A percentile compares a stretch with the other conserved stretches of the same genome.
Conservation (phyloP, 2,888 invertebrate species). For the Drosophila cognata region DNA sequence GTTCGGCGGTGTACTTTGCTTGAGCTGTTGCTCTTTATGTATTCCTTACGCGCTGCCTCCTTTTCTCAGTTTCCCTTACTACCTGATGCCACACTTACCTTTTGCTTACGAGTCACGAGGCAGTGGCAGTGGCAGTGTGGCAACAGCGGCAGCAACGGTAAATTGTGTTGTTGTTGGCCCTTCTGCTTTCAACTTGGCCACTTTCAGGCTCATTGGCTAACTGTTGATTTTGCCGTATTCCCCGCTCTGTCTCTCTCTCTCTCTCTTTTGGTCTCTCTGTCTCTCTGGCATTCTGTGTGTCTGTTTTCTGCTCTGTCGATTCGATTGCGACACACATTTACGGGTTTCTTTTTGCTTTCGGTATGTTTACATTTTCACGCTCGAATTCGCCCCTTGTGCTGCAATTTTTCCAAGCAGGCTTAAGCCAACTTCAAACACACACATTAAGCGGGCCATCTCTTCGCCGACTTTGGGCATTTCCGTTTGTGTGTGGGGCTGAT, state of each 20-base stretch:
- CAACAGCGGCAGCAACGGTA: background rate
- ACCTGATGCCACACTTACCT: conserved; percentile 4
- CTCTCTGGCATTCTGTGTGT: background rate
- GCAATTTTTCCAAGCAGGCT: conserved; percentile 70
- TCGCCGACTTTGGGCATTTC: conserved; percentile 53
- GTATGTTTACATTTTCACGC: conserved; percentile 78
- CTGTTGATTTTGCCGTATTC: conserved; percentile 70
- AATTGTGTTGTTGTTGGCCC: conserved; percentile 19
- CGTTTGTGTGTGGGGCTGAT: background rate
- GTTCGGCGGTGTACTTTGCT: background rate
- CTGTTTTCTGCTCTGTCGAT: conserved; percentile 30
- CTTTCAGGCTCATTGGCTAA: conserved; percentile 78
- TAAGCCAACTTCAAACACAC: conserved; percentile 71
- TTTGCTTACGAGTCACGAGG: conserved; percentile 34
- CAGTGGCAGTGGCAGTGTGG: background rate
- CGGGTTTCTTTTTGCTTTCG: conserved; percentile 36
- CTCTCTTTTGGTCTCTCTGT: background rate
- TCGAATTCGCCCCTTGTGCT: conserved; percentile 70
- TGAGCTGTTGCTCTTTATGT: conserved; percentile 19
- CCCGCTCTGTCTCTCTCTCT: background rate
- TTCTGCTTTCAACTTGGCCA: conserved; percentile 32
- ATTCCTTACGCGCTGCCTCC: background rate
- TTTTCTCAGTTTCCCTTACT: background rate
- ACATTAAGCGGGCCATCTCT: conserved; percentile 65
- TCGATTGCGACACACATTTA: conserved; percentile 72